phyloP scores from a whole-genome alignment of 2,113 vertebrate genomes.

The Junco hyemalis region DNA sequence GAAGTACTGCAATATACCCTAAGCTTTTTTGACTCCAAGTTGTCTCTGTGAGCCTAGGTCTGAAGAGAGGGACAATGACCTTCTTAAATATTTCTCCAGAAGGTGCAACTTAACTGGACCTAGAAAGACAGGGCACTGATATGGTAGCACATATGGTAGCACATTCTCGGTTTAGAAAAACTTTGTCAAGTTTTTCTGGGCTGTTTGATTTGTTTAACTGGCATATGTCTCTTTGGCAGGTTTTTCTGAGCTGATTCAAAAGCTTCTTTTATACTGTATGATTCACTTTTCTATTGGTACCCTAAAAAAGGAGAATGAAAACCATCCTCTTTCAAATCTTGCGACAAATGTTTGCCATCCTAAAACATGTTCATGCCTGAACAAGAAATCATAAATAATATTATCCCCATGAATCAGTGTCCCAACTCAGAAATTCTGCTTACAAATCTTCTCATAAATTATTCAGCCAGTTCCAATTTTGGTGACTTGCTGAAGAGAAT shows the following conservation, averaged over 20 bases:
- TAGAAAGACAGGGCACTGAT: background rate
- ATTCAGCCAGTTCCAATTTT: constrained; percentile 25
- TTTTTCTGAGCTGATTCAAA: background rate
- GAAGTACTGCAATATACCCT: background rate
- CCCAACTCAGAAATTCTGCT: background rate
- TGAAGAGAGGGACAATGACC: background rate
- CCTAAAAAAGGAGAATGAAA: background rate
- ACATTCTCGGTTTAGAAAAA: too few relatives aligned
- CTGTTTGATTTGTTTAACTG: background rate
- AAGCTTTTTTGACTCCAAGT: background rate
- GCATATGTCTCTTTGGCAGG: background rate
- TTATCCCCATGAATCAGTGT: background rate
- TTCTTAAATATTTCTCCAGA: background rate
- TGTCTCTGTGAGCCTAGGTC: background rate
- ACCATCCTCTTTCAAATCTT: background rate
- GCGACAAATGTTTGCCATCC: background rate
- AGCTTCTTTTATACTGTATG: background rate
- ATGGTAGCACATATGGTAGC: rapidly evolving
- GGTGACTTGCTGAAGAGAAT: constrained; percentile 8
- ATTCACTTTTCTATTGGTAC: background rate
- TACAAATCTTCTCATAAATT: constrained; percentile 22
- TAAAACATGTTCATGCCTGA: background rate
- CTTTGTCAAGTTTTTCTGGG: background rate
- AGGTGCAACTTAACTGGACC: background rate
- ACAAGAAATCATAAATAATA: background rate